phyloP scores from a whole-genome alignment of 2,888 invertebrate genomes.

The Drosophila ezoana region DNA sequence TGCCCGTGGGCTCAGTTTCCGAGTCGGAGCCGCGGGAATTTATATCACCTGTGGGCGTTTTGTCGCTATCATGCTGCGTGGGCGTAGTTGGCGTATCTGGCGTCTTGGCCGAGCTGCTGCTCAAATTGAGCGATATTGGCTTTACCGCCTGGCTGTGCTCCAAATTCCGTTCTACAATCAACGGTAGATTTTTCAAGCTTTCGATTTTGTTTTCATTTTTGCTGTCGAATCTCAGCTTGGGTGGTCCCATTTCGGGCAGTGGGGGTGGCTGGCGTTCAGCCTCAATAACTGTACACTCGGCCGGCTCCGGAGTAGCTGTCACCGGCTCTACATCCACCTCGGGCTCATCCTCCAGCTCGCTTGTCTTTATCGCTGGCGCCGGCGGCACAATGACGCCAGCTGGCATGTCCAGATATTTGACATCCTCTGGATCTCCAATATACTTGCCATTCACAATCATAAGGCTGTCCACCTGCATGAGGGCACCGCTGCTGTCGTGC shows the following conservation, averaged over 20 bases:
- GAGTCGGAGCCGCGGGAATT: slow-evolving; percentile 87
- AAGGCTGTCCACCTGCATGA: slow-evolving; percentile 88
- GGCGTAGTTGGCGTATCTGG: slow-evolving; percentile 67
- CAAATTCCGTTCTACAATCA: slow-evolving; percentile 79
- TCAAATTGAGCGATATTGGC: slow-evolving; percentile 79
- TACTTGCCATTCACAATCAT: slow-evolving; percentile 86
- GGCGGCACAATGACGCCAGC: slow-evolving; percentile 82
- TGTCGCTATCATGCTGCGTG: slow-evolving; percentile 80
- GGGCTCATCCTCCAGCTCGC: slow-evolving; percentile 65
- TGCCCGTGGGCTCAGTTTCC: slow-evolving; percentile 88
- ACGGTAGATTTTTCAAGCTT: slow-evolving; percentile 83
- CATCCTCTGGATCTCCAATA: slow-evolving; percentile 85
- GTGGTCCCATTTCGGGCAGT: slow-evolving; percentile 76
- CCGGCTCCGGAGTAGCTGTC: slow-evolving; percentile 81
- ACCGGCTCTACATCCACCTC: slow-evolving; percentile 76
- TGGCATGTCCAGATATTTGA: slow-evolving; percentile 84
- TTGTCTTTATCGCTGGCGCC: slow-evolving; percentile 61
- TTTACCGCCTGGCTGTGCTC: slow-evolving; percentile 77
- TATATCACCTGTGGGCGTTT: slow-evolving; percentile 83
- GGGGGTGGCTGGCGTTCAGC: slow-evolving; percentile 55
- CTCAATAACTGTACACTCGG: slow-evolving; percentile 80
- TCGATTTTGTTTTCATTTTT: slow-evolving; percentile 85
- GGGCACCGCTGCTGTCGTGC: slow-evolving; percentile 89
- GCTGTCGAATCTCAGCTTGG: slow-evolving; percentile 82
- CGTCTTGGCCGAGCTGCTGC: slow-evolving; percentile 56